Conservation (phyloP, 2,797 vertebrate genomes). For the Poeciliopsis presidionis region DNA sequence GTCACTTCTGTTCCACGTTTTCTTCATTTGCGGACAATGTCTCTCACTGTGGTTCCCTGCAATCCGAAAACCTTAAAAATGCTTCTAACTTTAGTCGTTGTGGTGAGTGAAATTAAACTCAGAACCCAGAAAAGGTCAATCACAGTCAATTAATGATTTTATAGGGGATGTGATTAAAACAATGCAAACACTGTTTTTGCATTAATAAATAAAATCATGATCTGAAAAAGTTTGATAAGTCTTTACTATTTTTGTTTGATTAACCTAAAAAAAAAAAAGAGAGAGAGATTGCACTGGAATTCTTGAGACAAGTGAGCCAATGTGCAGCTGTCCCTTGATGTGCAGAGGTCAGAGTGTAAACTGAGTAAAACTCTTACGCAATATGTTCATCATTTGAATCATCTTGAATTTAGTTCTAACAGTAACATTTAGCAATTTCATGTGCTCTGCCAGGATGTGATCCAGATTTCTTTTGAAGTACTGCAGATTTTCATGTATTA, state of each 20-base stretch:
- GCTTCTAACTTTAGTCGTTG: background rate
- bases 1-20: no score
- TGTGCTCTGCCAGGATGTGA: background rate
- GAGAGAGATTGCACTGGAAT: background rate
- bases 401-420: background rate
- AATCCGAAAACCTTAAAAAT: background rate
- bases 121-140: background rate
- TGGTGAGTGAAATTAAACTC: background rate
- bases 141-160: background rate
- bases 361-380: background rate
- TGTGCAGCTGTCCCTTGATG: background rate
- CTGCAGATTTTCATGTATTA: background rate
- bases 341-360: background rate
- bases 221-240: background rate
- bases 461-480: background rate
- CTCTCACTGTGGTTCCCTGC: background rate
- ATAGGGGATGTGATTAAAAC: background rate
- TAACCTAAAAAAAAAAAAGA: background rate
- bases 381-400: background rate
- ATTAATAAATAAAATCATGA: background rate
- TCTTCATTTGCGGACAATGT: no score
- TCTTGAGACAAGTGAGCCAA: background rate
- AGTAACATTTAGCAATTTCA: background rate
- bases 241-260: background rate
- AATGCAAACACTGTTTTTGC: background rate